A percentile compares a stretch with the other conserved stretches of the same genome.
Conservation (phyloP, 1,140 invertebrate genomes). For the Gerris buenoi region DNA sequence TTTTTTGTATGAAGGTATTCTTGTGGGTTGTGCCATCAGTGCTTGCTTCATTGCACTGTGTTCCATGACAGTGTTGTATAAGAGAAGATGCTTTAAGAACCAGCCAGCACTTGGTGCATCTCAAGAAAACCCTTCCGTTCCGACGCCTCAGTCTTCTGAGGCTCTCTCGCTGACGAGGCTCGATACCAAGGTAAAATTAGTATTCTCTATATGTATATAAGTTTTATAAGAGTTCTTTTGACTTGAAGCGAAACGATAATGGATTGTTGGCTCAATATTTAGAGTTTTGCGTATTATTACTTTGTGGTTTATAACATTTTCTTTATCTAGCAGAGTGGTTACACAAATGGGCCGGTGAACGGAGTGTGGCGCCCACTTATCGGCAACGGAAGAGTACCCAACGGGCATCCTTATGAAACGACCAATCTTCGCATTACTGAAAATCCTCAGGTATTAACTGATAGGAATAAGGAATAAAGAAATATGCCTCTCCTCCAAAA, state of each 20-base stretch:
- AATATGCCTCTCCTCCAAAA: no score
- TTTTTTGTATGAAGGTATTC: slow-evolving; percentile 27
- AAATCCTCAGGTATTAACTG: slow-evolving; percentile 39
- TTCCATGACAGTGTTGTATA: slow-evolving; percentile 26
- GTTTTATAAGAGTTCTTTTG: no score
- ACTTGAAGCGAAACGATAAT: no score
- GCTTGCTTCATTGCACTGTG: slow-evolving; percentile 28
- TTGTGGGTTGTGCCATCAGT: slow-evolving; percentile 29
- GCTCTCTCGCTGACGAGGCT: slow-evolving; percentile 31
- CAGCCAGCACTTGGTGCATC: slow-evolving; percentile 8
- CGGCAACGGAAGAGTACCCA: slow-evolving; percentile 29
- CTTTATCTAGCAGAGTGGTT: slow-evolving; percentile 35
- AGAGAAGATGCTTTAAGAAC: slow-evolving; percentile 27
- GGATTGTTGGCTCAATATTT: no score
- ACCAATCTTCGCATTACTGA: slow-evolving; percentile 35
- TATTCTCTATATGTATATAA: no score
- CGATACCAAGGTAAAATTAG: slow-evolving; percentile 32
- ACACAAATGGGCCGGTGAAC: slow-evolving; percentile 32
- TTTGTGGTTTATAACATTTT: no score
- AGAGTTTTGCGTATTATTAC: no score
- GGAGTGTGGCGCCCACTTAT: slow-evolving; percentile 32
- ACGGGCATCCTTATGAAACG: slow-evolving; percentile 27
- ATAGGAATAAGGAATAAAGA: no score
- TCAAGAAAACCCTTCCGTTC: slow-evolving; percentile 16
- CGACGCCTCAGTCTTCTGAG: slow-evolving; percentile 24